A percentile compares a stretch with the other conserved stretches of the same genome.
Conservation (phyloP, 2,797 vertebrate genomes). For the Takifugu ocellatus region DNA sequence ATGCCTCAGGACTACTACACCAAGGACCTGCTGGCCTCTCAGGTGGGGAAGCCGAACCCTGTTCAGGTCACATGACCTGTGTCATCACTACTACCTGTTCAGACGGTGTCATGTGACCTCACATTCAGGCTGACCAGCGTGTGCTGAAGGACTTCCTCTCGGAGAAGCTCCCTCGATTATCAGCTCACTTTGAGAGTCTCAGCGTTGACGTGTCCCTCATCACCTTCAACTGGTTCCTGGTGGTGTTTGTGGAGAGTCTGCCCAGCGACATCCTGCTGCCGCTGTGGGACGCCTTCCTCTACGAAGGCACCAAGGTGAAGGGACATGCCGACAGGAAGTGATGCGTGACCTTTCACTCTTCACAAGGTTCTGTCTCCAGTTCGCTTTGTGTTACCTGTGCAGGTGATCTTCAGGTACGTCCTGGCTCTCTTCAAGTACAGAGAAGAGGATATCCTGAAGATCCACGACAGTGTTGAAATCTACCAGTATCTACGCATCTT, state of each 20-base stretch:
- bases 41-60: constrained; percentile 72
- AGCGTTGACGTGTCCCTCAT: constrained; percentile 84
- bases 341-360: too few relatives aligned
- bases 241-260: constrained; percentile 89
- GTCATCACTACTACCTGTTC: background rate
- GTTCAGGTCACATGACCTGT: background rate
- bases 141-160: constrained; percentile 89
- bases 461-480: constrained; percentile 84
- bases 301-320: constrained; percentile 90
- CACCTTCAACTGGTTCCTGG: constrained; percentile 95
- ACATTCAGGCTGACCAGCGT: constrained; percentile 87
- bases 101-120: background rate
- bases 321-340: too few relatives aligned
- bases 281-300: constrained; percentile 94
- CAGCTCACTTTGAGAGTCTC: constrained; percentile 81
- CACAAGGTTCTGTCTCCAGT: background rate
- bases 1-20: constrained; percentile 93
- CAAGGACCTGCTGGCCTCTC: constrained; percentile 86
- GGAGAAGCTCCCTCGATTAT: constrained; percentile 87
- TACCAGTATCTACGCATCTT: constrained; percentile 93
- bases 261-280: constrained; percentile 87
- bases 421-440: constrained; percentile 95
- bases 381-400: background rate
- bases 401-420: constrained; percentile 94
- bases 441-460: constrained; percentile 87